Evolutionary conservation across 2,797 vertebrate genomes (phyloP), one percentile per base, ranked within the genome.

Genomic region (Alcedo atthis): DNA sequence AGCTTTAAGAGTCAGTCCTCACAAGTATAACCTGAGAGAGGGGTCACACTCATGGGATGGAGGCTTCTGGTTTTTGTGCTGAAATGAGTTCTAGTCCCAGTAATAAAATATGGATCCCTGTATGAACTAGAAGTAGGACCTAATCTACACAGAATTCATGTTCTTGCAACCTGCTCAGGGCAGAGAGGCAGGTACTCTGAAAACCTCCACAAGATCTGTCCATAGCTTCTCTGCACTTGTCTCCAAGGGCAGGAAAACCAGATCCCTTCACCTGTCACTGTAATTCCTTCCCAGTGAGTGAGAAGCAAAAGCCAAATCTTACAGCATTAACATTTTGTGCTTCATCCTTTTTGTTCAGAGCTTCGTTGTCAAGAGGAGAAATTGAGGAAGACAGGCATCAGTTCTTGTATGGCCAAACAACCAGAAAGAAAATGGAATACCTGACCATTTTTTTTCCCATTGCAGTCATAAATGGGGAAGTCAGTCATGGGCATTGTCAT

Each of bases 191-290:
- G 37, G 8, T 30, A 12, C n/a, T 46, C 66, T 46, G 49, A 70
- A 64, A 11, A 53, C 7, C 22, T 37, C 37, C 5, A 0, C 5
- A 68, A 68, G 66, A 58, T 43, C 22, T 24, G 6, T 10, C 54
- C 51, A 16, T 5, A 76, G 53, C n/a, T 90, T 25, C 62, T 58
- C 51, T 68, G 58, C 12, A 32, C 20, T 62, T 69, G 9, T 54
- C 80, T 69, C 35, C 49, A 57, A 48, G 24, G 43, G 43, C 40
- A 73, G 77, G 79, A 79, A 92, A 86, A 69, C 10, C 59, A 66
- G 74, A 81, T 86, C 69, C 86, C 11, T 91, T 84, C 83, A 83
- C 90, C 88, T 81, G 85, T 85, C 87, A 85, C 19, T 81, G 59
- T 87, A 76, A 85, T 91, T 94, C 61, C 77, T 85, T 21, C 30